These are phyloP conservation scores for Opisthograptis luteolata DNA, from an alignment of 2,888 invertebrate species.

Conservation along the genomic window DNA sequence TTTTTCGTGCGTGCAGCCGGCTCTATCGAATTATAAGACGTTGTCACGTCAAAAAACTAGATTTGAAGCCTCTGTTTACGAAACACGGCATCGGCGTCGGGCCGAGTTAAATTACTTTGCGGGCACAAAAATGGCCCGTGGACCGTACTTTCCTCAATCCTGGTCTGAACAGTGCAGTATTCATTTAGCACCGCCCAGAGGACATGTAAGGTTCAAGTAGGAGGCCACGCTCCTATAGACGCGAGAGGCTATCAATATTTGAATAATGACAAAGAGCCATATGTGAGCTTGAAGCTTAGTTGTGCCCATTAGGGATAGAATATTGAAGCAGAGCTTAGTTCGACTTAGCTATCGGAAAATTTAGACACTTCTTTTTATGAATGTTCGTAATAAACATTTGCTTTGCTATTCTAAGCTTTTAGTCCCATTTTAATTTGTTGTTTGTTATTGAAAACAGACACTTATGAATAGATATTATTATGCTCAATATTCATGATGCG, in stretches of 20 bases:
- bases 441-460: neutral
- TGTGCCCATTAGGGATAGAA: constrained; percentile 53
- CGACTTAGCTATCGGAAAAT: constrained; percentile 42
- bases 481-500: too few relatives aligned
- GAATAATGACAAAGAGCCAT: constrained; percentile 28
- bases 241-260: constrained; percentile 17
- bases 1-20: too few relatives aligned
- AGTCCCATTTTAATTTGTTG: neutral
- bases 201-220: constrained; percentile 3
- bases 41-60: too few relatives aligned
- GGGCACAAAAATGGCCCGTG: too few relatives aligned
- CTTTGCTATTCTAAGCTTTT: constrained; percentile 1
- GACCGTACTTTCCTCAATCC: too few relatives aligned
- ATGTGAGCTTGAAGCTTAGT: constrained; percentile 36
- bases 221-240: constrained; percentile 35
- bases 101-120: too few relatives aligned
- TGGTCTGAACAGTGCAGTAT: too few relatives aligned
- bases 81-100: too few relatives aligned
- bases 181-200: constrained; percentile 1
- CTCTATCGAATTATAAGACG: too few relatives aligned
- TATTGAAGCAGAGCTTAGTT: constrained; percentile 55
- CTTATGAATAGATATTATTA: too few relatives aligned
- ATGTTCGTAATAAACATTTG: constrained; percentile 12
- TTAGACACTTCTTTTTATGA: constrained; percentile 23
- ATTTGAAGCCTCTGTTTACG: too few relatives aligned